Percentiles rank a stretch among this genome's conserved stretches.
Evolutionary conservation across 1,140 invertebrate species (phyloP).

Genomic region (Drosophila asahinai): DNA sequence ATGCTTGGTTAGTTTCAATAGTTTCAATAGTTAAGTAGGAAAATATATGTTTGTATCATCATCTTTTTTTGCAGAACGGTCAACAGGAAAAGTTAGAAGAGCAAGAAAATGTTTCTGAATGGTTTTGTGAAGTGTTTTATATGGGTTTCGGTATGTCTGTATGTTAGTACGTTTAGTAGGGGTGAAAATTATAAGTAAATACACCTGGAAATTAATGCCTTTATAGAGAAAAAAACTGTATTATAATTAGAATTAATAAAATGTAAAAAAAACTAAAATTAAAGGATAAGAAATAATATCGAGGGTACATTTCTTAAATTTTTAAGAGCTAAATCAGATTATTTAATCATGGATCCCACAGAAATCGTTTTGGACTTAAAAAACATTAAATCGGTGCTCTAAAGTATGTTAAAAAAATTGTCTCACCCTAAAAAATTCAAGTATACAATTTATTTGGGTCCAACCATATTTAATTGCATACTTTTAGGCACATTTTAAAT

Average conservation of each 20-base stretch:
- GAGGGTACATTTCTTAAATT: not conserved
- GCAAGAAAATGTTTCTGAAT: conserved; percentile 51
- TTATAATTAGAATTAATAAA: too few species aligned
- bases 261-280: not conserved
- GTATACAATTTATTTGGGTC: not conserved
- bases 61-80: conserved; percentile 73
- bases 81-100: conserved; percentile 80
- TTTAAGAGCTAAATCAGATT: too few species aligned
- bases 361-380: not conserved
- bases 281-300: too few species aligned
- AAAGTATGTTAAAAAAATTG: not conserved
- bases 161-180: conserved; percentile 24
- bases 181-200: not conserved
- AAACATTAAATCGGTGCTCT: not conserved
- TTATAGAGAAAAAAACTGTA: too few species aligned
- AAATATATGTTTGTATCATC: conserved; percentile 42
- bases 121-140: conserved; percentile 30
- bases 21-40: conserved; percentile 29
- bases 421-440: not conserved
- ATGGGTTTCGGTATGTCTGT: conserved; percentile 8
- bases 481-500: too few species aligned
- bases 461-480: not conserved
- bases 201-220: too few species aligned
- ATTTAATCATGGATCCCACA: not conserved
- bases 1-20: conserved; percentile 51